A percentile compares a stretch with the other conserved stretches of the same genome.
Evolutionary conservation across 2,797 vertebrate genomes (phyloP).

Genomic region (Sparidentex hasta): DNA sequence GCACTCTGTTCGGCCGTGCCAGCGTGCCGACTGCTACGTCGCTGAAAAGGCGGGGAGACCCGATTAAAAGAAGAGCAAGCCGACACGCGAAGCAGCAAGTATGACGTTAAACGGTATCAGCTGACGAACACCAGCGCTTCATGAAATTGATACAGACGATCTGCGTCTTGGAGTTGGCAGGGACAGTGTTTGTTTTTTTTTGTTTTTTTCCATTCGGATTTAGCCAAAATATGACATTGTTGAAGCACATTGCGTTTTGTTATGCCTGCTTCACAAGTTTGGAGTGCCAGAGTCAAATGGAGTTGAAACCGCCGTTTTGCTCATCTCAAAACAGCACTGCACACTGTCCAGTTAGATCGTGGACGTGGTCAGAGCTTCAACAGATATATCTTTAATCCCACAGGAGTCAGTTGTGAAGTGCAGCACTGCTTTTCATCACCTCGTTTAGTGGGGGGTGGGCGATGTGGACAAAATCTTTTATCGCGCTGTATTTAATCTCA

Average conservation of each 20-base stretch:
- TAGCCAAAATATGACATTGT: background rate
- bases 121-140: background rate
- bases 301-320: background rate
- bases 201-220: constrained; percentile 8
- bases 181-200: background rate
- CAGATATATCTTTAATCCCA: background rate
- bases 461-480: too few species aligned
- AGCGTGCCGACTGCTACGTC: constrained; percentile 9
- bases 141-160: background rate
- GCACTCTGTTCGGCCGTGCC: background rate
- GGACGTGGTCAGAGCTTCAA: background rate
- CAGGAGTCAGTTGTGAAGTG: background rate
- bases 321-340: background rate
- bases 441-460: too few species aligned
- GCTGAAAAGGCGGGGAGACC: background rate
- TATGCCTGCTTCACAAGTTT: background rate
- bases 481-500: too few species aligned
- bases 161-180: background rate
- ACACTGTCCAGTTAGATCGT: background rate
- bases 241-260: background rate
- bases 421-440: background rate
- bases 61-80: background rate
- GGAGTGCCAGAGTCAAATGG: background rate
- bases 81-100: background rate
- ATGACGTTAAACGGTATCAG: background rate